A percentile compares a stretch with the other conserved stretches of the same genome.
These are phyloP conservation scores for Sphinx pinastri DNA, from an alignment of 2,888 invertebrate genomes.

Conservation along the genomic window DNA sequence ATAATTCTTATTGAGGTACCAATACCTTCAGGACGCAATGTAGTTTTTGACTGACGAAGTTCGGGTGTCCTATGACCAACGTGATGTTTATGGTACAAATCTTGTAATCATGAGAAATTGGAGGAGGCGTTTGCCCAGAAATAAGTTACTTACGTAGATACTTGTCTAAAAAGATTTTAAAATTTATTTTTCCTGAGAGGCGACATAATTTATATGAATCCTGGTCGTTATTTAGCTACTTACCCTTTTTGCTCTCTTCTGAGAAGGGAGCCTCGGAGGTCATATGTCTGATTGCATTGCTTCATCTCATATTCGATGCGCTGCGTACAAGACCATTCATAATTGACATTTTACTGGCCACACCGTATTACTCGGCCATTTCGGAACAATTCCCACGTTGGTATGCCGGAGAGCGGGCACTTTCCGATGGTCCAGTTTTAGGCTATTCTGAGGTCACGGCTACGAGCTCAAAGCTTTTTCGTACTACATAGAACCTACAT, in stretches of 20 bases:
- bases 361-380: slow-evolving; percentile 10
- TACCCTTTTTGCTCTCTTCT: too few species aligned
- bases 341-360: slow-evolving; percentile 20
- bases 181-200: background rate
- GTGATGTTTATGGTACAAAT: too few species aligned
- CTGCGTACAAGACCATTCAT: slow-evolving; percentile 1
- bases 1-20: too few species aligned
- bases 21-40: too few species aligned
- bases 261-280: background rate
- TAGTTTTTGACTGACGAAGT: too few species aligned
- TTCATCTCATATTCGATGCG: slow-evolving; percentile 7
- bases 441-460: background rate
- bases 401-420: slow-evolving; percentile 11
- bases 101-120: too few species aligned
- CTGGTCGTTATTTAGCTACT: background rate
- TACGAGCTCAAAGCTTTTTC: background rate
- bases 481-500: too few species aligned
- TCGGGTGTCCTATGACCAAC: too few species aligned
- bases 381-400: slow-evolving; percentile 23
- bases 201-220: background rate
- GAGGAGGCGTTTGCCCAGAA: too few species aligned
- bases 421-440: slow-evolving; percentile 8
- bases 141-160: too few species aligned
- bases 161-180: background rate
- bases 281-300: background rate